Evolutionary conservation across 2,797 vertebrate genomes (phyloP).

Genomic region (Trachops cirrhosus): DNA sequence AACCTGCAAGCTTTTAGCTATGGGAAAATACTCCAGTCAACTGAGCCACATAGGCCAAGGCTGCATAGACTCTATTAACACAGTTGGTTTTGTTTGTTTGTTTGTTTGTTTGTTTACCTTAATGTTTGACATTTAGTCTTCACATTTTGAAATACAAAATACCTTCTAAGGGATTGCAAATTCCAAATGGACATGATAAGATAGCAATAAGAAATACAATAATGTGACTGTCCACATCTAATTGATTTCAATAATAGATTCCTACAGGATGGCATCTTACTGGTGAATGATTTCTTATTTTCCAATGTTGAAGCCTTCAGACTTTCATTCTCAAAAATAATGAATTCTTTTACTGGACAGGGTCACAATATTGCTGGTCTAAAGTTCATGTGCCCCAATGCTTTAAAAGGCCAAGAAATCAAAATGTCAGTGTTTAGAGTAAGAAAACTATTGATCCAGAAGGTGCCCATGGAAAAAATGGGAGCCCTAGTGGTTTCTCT

Average conservation of each 20-base stretch:
- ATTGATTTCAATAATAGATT: background rate
- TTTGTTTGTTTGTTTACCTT: too few relatives aligned
- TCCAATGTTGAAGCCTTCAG: background rate
- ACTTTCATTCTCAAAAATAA: background rate
- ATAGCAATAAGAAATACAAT: background rate
- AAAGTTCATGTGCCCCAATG: background rate
- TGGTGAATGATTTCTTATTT: background rate
- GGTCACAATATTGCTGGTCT: background rate
- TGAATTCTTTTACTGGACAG: background rate
- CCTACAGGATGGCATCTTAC: background rate
- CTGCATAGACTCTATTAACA: background rate
- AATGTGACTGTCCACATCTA: background rate
- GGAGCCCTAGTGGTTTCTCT: background rate
- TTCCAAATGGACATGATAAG: background rate
- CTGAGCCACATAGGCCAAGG: too few relatives aligned
- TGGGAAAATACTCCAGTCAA: too few relatives aligned
- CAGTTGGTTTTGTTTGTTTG: accelerated
- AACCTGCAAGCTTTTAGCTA: too few relatives aligned
- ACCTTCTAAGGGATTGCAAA: background rate
- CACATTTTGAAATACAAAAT: background rate
- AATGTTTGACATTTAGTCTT: background rate
- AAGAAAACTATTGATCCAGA: background rate
- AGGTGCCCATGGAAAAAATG: background rate
- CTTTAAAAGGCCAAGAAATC: background rate
- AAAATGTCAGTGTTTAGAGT: background rate